Conservation (phyloP, 2,888 invertebrate species). For the Andrena fulva region DNA sequence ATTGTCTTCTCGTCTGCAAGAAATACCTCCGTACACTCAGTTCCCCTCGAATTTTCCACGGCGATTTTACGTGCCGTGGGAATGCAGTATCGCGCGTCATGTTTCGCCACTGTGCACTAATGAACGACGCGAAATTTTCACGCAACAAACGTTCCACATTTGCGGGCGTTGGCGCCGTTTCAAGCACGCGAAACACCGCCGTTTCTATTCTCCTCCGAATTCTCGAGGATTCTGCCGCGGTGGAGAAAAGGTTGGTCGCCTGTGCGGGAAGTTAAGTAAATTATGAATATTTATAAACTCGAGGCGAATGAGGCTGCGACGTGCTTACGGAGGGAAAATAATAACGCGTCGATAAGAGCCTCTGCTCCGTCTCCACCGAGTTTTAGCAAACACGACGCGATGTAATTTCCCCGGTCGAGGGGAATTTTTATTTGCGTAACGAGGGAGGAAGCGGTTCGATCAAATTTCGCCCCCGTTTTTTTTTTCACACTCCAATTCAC, state of each 20-base stretch:
- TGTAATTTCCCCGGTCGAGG: not conserved
- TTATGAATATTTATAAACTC: not conserved
- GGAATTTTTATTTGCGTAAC: not conserved
- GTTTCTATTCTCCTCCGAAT: not conserved
- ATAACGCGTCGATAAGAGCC: not conserved
- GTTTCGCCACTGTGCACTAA: not conserved
- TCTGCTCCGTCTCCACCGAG: not conserved
- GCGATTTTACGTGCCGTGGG: no score
- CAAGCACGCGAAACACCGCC: not conserved
- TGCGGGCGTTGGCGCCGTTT: constrained; percentile 1
- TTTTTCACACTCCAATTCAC: not conserved
- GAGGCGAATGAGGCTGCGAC: not conserved
- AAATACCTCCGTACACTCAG: no score
- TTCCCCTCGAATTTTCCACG: no score
- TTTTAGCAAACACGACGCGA: not conserved
- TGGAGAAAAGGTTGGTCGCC: not conserved
- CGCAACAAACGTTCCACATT: not conserved
- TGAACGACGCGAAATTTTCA: not conserved
- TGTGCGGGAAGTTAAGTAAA: not conserved
- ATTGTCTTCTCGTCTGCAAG: no score
- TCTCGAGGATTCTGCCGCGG: not conserved
- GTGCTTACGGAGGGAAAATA: not conserved
- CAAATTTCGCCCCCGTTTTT: not conserved
- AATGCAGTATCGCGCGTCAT: no score
- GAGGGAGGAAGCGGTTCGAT: not conserved